Evolutionary conservation across 2,113 vertebrate genomes (phyloP).

Genomic region (Marcusenius ussheri): DNA sequence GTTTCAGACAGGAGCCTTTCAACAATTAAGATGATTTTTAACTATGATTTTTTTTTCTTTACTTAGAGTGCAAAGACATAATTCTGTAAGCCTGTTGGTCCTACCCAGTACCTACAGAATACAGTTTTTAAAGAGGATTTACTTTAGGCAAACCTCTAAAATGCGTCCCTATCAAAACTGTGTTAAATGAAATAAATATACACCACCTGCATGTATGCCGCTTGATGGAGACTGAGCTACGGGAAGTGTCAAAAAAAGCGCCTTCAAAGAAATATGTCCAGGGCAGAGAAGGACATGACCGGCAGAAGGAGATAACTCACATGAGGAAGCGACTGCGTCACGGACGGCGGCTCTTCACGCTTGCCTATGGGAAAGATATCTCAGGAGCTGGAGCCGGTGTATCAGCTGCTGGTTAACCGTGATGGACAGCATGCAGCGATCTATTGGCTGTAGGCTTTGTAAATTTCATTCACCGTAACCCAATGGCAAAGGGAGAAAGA

Average conservation of each 20-base stretch:
- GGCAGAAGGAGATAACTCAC: not conserved
- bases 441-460: slow-evolving; percentile 80
- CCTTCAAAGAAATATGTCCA: not conserved
- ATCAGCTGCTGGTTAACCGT: slow-evolving; percentile 53
- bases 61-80: not conserved
- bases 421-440: slow-evolving; percentile 70
- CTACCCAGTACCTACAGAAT: not conserved
- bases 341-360: not conserved
- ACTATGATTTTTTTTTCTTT: not conserved
- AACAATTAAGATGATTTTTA: not conserved
- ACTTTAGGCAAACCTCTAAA: not conserved
- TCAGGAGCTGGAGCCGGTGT: not conserved
- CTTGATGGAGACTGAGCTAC: not conserved
- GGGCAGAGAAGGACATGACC: slow-evolving; percentile 5
- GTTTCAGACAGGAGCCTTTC: not conserved
- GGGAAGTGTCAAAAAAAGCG: not conserved
- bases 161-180: not conserved
- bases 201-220: not conserved
- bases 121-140: not conserved
- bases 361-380: slow-evolving; percentile 22
- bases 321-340: not conserved
- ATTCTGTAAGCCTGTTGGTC: not conserved
- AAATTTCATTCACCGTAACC: slow-evolving; percentile 77
- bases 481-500: slow-evolving; percentile 66
- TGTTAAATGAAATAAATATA: not conserved